A percentile compares a stretch with the other conserved stretches of the same genome.
Conservation (phyloP, 2,888 invertebrate species). For the Dryococelus australis region DNA sequence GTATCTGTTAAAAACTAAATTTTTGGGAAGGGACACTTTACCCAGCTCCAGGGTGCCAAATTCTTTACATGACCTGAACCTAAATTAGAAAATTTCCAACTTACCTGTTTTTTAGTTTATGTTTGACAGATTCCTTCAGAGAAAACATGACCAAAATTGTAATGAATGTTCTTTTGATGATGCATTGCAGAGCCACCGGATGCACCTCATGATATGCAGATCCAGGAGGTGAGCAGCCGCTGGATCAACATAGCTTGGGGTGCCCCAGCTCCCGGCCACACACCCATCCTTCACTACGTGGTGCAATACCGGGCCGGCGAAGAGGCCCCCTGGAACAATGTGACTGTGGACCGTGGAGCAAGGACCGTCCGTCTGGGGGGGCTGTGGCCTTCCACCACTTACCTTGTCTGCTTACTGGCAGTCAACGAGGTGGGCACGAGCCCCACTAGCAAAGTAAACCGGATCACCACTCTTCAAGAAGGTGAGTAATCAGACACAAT, state of each 20-base stretch:
- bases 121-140: too few species aligned
- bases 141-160: too few species aligned
- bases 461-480: conserved; percentile 86
- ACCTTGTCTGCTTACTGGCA: conserved; percentile 81
- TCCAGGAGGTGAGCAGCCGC: conserved; percentile 57
- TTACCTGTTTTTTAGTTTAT: too few species aligned
- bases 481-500: conserved; percentile 57
- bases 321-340: conserved; percentile 52
- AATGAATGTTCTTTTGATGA: background rate
- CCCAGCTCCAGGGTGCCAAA: too few species aligned
- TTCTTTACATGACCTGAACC: too few species aligned
- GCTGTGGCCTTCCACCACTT: conserved; percentile 80
- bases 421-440: conserved; percentile 86
- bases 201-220: conserved; percentile 56
- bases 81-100: too few species aligned
- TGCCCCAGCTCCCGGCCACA: conserved; percentile 57
- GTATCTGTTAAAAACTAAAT: too few species aligned
- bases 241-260: conserved; percentile 58
- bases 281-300: conserved; percentile 56
- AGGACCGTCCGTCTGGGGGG: conserved; percentile 59
- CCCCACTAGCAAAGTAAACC: conserved; percentile 74
- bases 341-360: conserved; percentile 54
- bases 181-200: conserved; percentile 58
- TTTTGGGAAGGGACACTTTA: too few species aligned
- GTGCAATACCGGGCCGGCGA: conserved; percentile 57